A percentile compares a stretch with the other conserved stretches of the same genome.
phyloP scores from a whole-genome alignment of 2,797 vertebrate species.

The Rhabdophis nuchalis region DNA sequence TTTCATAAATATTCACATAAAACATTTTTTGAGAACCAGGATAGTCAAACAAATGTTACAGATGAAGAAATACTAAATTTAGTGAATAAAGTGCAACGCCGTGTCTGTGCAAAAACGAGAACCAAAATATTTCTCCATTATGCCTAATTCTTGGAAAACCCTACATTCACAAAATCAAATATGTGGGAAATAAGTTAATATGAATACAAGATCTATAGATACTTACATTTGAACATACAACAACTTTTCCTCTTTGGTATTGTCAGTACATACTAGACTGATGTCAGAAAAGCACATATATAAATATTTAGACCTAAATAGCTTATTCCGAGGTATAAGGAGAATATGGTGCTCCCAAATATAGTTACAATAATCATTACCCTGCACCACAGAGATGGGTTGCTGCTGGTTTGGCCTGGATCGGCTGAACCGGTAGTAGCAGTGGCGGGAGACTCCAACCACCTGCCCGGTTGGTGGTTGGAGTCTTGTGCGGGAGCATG shows the following conservation, averaged over 20 bases:
- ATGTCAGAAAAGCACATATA: neutral
- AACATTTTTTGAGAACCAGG: neutral
- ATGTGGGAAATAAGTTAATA: neutral
- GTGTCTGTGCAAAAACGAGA: neutral
- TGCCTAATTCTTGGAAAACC: neutral
- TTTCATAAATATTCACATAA: neutral
- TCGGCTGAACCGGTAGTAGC: too few species aligned
- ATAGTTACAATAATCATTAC: neutral
- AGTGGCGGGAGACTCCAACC: too few species aligned
- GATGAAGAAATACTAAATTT: neutral
- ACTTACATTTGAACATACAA: neutral
- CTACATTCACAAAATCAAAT: neutral
- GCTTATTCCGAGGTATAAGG: neutral
- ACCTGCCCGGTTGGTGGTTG: too few species aligned
- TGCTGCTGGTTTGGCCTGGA: too few species aligned
- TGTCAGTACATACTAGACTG: neutral
- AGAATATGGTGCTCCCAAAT: neutral
- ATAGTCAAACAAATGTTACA: neutral
- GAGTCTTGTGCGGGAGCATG: too few species aligned
- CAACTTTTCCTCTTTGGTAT: neutral
- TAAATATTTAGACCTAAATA: neutral
- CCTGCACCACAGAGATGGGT: neutral
- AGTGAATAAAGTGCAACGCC: neutral
- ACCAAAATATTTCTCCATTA: neutral
- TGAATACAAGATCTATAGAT: neutral